Evolutionary conservation across 2,888 invertebrate species (phyloP), one percentile per base, ranked within the genome.

Genomic region (Linyphia triangularis): DNA sequence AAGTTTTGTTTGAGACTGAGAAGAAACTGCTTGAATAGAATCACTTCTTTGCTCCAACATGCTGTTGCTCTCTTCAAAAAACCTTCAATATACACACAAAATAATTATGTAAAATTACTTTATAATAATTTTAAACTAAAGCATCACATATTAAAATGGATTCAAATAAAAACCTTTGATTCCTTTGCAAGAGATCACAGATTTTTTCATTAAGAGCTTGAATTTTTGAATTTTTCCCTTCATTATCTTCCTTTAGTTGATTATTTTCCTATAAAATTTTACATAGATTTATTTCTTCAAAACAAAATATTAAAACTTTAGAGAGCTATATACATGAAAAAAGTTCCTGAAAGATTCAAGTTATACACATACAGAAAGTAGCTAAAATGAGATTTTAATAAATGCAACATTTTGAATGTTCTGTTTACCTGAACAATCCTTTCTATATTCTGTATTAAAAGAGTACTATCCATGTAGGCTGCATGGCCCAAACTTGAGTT

Each of bases 201-300:
- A 91, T 89, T 88, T 90, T 91, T 73, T 90, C 90, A 57, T 90
- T 90, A 51, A 89, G 86, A 7, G 78, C 16, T 57, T 91, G 90
- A 24, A 91, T 88, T 79, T 91, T 91, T 9, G 30, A 13, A 78
- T 73, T 90, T 73, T 90, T 91, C 10, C 81, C 86, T 51, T 88
- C 88, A 43, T 69, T n/a, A 63, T 91, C 91, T 37, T 77, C 57
- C 86, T 90, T 91, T 13, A 91, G 57, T 10, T 77, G 81, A 30
- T 70, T 79, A 72, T 91, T 91, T 84, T 91, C 91, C 85, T 90
- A 24, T 16, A 81, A 75, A 73, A 81, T 69, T n/a, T 24, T n/a
- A n/a, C 73, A 22, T 59, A 19, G 51, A 43, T 7, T 5, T 33
- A n/a, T n/a, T n/a, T n/a, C n/a, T n/a, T n/a, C n/a, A n/a, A n/a